These are phyloP conservation scores for Kryptolebias marmoratus DNA, from an alignment of 2,113 vertebrate genomes.

Conservation along the genomic window DNA sequence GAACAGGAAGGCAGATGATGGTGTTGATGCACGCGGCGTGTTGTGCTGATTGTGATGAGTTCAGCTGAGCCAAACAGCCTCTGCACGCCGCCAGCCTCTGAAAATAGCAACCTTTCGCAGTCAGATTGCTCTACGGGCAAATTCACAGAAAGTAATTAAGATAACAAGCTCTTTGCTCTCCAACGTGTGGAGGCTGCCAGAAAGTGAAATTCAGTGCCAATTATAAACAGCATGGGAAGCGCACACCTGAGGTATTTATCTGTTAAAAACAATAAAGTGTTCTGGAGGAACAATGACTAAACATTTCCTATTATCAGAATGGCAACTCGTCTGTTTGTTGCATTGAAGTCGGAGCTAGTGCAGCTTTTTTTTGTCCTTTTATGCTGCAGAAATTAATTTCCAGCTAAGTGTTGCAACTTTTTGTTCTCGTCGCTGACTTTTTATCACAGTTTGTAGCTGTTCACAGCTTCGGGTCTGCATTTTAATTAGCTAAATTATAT, in stretches of 20 bases:
- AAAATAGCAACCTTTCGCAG: constrained; percentile 64
- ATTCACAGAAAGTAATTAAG: constrained; percentile 72
- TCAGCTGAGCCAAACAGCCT: constrained; percentile 64
- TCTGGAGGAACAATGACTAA: constrained; percentile 29
- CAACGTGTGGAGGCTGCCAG: constrained; percentile 45
- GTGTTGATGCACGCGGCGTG: constrained; percentile 22
- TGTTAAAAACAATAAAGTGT: constrained; percentile 11
- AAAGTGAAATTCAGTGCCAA: constrained; percentile 45
- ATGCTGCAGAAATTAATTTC: constrained; percentile 1
- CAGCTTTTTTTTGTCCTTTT: constrained; percentile 4
- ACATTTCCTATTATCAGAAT: constrained; percentile 30
- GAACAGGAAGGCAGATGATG: constrained; percentile 29
- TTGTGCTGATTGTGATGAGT: constrained; percentile 63
- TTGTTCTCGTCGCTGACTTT: neutral
- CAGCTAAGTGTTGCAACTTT: neutral
- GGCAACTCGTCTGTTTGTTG: neutral
- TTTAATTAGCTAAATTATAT: too few relatives aligned
- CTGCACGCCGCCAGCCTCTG: constrained; percentile 53
- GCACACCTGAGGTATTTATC: constrained; percentile 34
- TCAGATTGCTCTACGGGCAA: constrained; percentile 55
- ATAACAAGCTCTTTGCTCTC: constrained; percentile 65
- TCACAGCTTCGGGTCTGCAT: neutral
- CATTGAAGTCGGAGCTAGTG: constrained; percentile 11
- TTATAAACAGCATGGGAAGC: constrained; percentile 43
- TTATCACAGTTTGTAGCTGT: neutral